phyloP scores from a whole-genome alignment of 2,113 vertebrate species.

The Pseudonaja textilis region DNA sequence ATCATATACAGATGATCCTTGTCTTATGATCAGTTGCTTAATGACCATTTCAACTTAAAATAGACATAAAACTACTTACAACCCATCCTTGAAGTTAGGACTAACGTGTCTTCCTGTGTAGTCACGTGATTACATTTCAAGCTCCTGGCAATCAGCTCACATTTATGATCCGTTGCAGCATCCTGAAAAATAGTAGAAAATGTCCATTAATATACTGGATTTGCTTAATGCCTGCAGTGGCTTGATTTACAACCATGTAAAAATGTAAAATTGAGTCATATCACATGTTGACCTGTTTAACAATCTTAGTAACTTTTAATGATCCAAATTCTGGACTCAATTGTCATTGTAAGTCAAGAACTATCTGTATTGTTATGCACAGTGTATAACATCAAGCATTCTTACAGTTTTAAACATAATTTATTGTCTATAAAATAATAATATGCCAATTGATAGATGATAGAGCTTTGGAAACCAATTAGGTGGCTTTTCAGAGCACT shows the following conservation, averaged over 20 bases:
- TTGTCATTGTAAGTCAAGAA: not conserved
- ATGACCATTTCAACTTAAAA: not conserved
- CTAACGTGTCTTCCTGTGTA: not conserved
- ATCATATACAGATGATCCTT: not conserved
- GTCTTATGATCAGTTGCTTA: not conserved
- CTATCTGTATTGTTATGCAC: not conserved
- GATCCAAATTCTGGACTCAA: not conserved
- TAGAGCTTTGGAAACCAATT: not conserved
- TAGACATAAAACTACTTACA: not conserved
- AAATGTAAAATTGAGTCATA: not conserved
- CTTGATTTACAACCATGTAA: not conserved
- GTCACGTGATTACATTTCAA: not conserved
- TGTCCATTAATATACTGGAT: not conserved
- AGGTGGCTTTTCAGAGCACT: not conserved
- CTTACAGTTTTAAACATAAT: not conserved
- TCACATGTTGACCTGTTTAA: not conserved
- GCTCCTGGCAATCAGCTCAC: not conserved
- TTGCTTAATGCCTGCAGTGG: not conserved
- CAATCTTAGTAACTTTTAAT: not conserved
- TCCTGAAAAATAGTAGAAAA: not conserved
- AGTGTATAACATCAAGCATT: not conserved
- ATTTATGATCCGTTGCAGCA: not conserved
- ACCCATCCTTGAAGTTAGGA: not conserved
- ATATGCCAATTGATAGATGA: not conserved
- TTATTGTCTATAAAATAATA: not conserved